Conservation (phyloP, 1,140 invertebrate species). For the Apis laboriosa region DNA sequence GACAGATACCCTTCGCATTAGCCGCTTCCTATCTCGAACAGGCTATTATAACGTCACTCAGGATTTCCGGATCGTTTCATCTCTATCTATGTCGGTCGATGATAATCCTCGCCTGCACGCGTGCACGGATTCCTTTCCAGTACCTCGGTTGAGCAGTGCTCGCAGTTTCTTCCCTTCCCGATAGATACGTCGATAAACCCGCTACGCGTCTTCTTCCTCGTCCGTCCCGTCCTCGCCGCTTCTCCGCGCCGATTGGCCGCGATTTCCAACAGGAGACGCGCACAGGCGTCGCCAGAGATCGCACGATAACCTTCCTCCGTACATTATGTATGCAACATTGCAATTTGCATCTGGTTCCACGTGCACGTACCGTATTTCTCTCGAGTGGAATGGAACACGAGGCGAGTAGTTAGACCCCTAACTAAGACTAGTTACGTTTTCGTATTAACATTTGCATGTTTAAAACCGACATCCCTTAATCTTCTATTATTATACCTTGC, state of each 20-base stretch:
- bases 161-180: background rate
- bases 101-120: constrained; percentile 40
- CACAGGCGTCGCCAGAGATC: background rate
- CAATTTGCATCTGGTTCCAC: constrained; percentile 52
- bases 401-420: background rate
- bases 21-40: constrained; percentile 20
- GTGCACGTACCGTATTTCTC: background rate
- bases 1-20: constrained; percentile 39
- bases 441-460: constrained; percentile 61
- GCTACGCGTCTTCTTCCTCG: background rate
- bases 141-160: background rate
- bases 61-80: constrained; percentile 51
- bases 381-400: background rate
- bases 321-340: constrained; percentile 63
- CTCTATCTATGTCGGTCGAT: constrained; percentile 30
- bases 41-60: constrained; percentile 47
- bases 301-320: background rate
- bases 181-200: background rate
- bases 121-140: constrained; percentile 29
- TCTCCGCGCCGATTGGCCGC: background rate
- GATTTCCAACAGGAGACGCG: background rate
- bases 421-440: constrained; percentile 50
- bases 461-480: constrained; percentile 42
- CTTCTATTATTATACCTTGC: constrained; percentile 25
- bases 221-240: background rate